These are phyloP conservation scores for Hirudinaria manillensis DNA, from an alignment of 2,888 invertebrate genomes.

Conservation along the genomic window DNA sequence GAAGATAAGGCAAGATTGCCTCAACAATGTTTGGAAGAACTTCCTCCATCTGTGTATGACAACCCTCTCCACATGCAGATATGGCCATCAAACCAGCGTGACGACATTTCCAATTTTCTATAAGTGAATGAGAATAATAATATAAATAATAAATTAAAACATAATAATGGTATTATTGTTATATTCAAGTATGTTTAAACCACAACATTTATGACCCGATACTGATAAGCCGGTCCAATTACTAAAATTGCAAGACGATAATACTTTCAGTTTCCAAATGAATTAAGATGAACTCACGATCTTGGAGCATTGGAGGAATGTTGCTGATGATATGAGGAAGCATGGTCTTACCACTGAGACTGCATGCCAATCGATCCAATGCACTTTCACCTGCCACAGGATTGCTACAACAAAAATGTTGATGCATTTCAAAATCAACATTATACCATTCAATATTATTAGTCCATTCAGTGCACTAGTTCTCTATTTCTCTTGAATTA, in stretches of 20 bases:
- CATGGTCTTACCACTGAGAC: constrained; percentile 86
- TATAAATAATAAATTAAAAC: background rate
- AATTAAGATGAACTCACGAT: constrained; percentile 54
- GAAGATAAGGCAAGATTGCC: constrained; percentile 76
- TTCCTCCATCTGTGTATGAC: constrained; percentile 93
- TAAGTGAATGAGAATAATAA: background rate
- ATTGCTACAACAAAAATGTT: constrained; percentile 62
- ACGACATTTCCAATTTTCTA: constrained; percentile 57
- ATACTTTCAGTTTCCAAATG: background rate
- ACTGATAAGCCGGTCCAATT: background rate
- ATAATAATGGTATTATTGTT: background rate
- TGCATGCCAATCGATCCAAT: constrained; percentile 91
- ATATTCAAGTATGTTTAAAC: background rate
- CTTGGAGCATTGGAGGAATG: constrained; percentile 78
- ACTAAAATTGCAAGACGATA: background rate
- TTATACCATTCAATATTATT: constrained; percentile 39
- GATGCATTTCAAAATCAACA: background rate
- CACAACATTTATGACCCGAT: background rate
- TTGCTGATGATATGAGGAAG: constrained; percentile 78
- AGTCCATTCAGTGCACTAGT: background rate
- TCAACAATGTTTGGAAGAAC: constrained; percentile 87
- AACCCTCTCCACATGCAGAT: constrained; percentile 95
- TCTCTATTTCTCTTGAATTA: background rate
- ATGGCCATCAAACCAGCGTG: constrained; percentile 98
- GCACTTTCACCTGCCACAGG: constrained; percentile 92